Base-by-base conservation (phyloP, 2,113 vertebrate genomes). In the Felis chaus region DNA sequence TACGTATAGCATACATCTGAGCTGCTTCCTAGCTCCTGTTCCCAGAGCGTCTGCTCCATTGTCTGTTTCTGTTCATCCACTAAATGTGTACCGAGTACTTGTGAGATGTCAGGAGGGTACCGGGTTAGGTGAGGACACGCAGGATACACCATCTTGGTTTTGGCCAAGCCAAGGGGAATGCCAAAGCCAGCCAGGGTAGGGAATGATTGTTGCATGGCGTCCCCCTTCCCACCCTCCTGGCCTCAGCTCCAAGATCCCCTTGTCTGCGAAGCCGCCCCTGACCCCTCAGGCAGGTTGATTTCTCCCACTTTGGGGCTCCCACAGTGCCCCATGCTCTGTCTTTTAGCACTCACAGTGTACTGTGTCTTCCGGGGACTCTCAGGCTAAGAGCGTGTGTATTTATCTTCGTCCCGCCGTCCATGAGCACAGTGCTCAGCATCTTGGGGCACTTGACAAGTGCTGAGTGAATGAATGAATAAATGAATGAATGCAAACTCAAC, bases 1-100 rank as follows among this genome's bases (percentile, higher is more conserved):
- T 57, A 31, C 68, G 4, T 3, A 50, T 4, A 9, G 10, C 50
- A 10, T 25, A 9, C 50, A 23, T 50, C 12, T 8, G 45, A 83
- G 53, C 3, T 13, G 31, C 68, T 55, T 93, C 41, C 61, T 53
- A 9, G 57, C 65, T 33, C 80, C 86, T 48, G 25, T 48, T 84
- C 12, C 80, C 48, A n/a, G 0, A 0, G 7, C 15, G 45, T 50
- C 36, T 11, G 14, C 0, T 25, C 65, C 23, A 0, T n/a, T 45
- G 50, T 92, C 19, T 63, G 3, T 93, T 95, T 91, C 33, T 66
- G 0, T 83, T 33, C 18, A 4, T 71, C 55, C 41, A 25, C 33
- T n/a, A 23, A 1, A 25, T 0, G 6, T 45, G 23, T 41, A 15
- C 39, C 33, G 18, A 66, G 6, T 21, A 13, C 39, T 45, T 57